Evolutionary conservation across 2,113 vertebrate genomes (phyloP).

Genomic region (Peromyscus californicus): DNA sequence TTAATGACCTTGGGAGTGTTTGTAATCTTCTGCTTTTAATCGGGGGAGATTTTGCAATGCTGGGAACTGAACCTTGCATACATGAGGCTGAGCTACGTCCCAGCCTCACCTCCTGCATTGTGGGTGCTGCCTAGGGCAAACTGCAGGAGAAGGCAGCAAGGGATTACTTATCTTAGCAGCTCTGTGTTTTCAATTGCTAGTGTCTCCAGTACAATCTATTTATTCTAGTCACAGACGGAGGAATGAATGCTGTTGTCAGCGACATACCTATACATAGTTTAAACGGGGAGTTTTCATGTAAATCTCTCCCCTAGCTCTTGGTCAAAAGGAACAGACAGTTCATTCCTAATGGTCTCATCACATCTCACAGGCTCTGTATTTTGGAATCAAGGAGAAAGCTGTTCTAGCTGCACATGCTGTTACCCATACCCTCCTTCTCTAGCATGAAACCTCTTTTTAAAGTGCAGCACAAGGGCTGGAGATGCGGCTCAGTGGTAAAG

Average conservation of each 20-base stretch:
- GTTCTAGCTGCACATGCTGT: neutral
- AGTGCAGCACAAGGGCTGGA: neutral
- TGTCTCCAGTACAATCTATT: neutral
- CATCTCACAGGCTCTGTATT: neutral
- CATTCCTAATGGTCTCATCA: neutral
- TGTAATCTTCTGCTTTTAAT: constrained; percentile 17
- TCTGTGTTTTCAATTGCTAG: neutral
- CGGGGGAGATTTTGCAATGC: neutral
- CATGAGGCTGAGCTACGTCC: neutral
- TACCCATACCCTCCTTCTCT: neutral
- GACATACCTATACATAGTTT: neutral
- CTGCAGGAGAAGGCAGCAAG: neutral
- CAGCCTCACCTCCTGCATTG: neutral
- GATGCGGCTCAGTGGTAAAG: neutral
- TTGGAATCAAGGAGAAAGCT: neutral
- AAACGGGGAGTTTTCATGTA: neutral
- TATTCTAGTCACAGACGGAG: neutral
- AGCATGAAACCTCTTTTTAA: neutral
- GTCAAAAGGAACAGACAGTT: neutral
- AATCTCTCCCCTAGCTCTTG: neutral
- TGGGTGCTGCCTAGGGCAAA: neutral
- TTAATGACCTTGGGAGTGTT: constrained; percentile 23
- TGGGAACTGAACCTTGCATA: neutral
- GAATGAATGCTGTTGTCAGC: neutral
- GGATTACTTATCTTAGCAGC: neutral